Evolutionary conservation across 2,797 vertebrate genomes (phyloP).

Genomic region (Ambastaia sidthimunki): DNA sequence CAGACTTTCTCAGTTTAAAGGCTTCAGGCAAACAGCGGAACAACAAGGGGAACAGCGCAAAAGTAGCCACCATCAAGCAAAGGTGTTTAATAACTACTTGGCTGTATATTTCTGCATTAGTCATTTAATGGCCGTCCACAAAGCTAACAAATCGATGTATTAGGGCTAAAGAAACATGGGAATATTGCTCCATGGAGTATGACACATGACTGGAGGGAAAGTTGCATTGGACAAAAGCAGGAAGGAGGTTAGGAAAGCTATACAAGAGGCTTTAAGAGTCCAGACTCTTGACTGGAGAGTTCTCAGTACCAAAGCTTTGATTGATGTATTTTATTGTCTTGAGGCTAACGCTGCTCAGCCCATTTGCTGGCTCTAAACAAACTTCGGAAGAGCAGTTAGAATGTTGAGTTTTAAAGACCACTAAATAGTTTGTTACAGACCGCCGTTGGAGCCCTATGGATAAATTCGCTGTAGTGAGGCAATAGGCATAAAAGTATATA

Average conservation of each 20-base stretch:
- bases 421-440: neutral
- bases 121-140: slow-evolving; percentile 13
- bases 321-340: slow-evolving; percentile 49
- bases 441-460: neutral
- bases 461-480: neutral
- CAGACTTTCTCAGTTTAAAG: slow-evolving; percentile 45
- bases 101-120: slow-evolving; percentile 30
- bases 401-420: neutral
- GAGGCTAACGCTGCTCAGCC: slow-evolving; percentile 20
- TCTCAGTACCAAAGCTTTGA: slow-evolving; percentile 33
- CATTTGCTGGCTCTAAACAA: slow-evolving; percentile 40
- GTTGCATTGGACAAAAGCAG: slow-evolving; percentile 43
- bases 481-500: too few species aligned
- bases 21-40: slow-evolving; percentile 21
- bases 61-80: slow-evolving; percentile 32
- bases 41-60: slow-evolving; percentile 29
- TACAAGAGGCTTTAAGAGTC: slow-evolving; percentile 38
- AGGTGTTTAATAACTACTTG: slow-evolving; percentile 31
- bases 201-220: slow-evolving; percentile 37
- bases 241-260: slow-evolving; percentile 39
- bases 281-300: slow-evolving; percentile 43
- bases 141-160: slow-evolving; percentile 19
- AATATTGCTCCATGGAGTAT: neutral
- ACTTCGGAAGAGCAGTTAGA: slow-evolving; percentile 27
- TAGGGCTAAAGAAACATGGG: neutral